Base-by-base conservation (phyloP, 2,113 vertebrate species). In the Percopsis transmontana region DNA sequence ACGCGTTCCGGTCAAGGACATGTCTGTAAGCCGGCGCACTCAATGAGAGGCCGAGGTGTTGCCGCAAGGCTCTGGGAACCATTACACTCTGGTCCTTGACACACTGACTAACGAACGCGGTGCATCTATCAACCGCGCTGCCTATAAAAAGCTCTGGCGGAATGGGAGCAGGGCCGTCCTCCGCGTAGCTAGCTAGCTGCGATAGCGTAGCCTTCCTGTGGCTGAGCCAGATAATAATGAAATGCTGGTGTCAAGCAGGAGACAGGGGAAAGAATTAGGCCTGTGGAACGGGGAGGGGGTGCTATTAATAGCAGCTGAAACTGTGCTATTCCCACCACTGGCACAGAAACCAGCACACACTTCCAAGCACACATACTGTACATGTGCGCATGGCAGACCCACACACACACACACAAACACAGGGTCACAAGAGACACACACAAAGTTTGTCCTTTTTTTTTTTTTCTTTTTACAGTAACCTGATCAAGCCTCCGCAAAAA, bases 261-360 rank as follows among this genome's bases (percentile, higher is more conserved):
- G 77, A 74, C 79, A 19, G 55, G 57, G 52, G 62, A 66, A 74
- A 67, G 64, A 72, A 88, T 80, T 71, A 48, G 81, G 81, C 62
- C 79, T 65, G 70, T 82, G 80, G 77, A 85, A 77, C 66, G 66
- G 63, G 60, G 55, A 24, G 79, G 65, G 61, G 57, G 55, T 23
- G 81, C 84, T 90, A 89, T 89, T 85, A 87, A 89, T 90, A 90
- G 89, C 68, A 70, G 50, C 77, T 68, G 71, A 79, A 83, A 85
- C 58, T 74, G 82, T 77, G 80, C 72, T 82, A 81, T 82, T 89
- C 77, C 80, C 77, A 85, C 66, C 80, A 76, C 83, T 71, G 80
- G 62, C 77, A 79, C 72, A 60, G 78, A 71, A 74, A 47, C 57
- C 24, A 55, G 18, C 44, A 19, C 23, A 20, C 27, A 20, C 48